Base-by-base conservation (phyloP, 2,797 vertebrate genomes). In the Phoebastria nigripes region DNA sequence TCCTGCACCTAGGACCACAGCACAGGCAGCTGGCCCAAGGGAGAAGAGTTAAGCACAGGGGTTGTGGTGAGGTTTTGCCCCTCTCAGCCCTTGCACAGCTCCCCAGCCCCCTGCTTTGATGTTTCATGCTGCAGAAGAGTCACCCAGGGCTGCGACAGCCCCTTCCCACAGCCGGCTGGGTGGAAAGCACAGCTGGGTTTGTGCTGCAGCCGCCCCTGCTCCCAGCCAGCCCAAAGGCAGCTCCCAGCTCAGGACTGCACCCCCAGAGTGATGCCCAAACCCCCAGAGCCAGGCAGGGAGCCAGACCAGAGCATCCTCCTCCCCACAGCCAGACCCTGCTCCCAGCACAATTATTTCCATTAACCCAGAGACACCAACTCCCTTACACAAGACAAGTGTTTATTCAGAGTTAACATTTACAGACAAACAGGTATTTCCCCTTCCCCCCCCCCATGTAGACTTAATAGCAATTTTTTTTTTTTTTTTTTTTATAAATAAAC, bases 401-500 rank as follows among this genome's bases (percentile, higher is more conserved):
- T 96, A 94, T 88, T 95, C 54, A n/a, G 66, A 62, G 24, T 69
- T 74, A 83, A 77, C 18, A 42, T 54, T 73, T 28, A 21, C 1
- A 66, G 25, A 90, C 77, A 74, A 89, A 80, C 44, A 80, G 67
- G 37, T 69, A 37, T 67, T 90, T 47, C 35, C 62, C 37, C 61
- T 59, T 65, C 29, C 52, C 49, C 47, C 26, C 52, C 49, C 44
- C 44, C 24, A 28, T 37, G 35, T 17, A 85, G 19, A 65, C n/a
- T 83, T 52, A 61, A 89, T 67, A 94, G 89, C 54, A 77, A 92
- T 39, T 49, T 70, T 35, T 77, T 76, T 74, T 70, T 35, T 77
- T 76, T 74, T 87, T 47, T 44, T 44, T 44, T 44, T 44, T 72
- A 96, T 93, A 97, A 97, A 97, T 94, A 96, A 96, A 92, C 62